phyloP scores from a whole-genome alignment of 2,113 vertebrate genomes.

The Nesogale talazaci region DNA sequence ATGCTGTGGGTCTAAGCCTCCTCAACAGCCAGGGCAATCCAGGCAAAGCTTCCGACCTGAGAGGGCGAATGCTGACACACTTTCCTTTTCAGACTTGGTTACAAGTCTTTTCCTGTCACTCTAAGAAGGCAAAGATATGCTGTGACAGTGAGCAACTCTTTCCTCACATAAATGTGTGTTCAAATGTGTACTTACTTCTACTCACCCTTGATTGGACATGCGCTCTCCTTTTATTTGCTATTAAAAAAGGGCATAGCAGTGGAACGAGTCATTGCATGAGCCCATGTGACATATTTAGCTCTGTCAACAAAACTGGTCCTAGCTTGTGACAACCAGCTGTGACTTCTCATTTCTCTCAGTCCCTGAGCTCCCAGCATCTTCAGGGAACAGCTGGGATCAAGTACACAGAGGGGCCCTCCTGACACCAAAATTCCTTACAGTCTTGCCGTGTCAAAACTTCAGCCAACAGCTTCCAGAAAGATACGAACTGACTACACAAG shows the following conservation, averaged over 20 bases:
- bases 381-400: background rate
- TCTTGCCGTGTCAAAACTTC: background rate
- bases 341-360: background rate
- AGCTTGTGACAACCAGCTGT: background rate
- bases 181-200: background rate
- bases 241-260: background rate
- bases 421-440: constrained; percentile 17
- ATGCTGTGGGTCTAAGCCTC: background rate
- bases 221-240: background rate
- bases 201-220: background rate
- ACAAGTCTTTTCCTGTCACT: constrained; percentile 4
- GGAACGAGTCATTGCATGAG: background rate
- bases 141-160: background rate
- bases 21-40: background rate
- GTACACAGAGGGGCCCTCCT: background rate
- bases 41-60: too few species aligned
- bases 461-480: constrained; percentile 33
- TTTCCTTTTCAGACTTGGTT: constrained; percentile 13
- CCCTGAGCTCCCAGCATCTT: background rate
- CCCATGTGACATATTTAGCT: background rate
- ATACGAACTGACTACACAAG: background rate
- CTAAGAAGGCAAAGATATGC: constrained; percentile 15
- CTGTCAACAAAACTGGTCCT: constrained; percentile 2
- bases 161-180: background rate
- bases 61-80: too few species aligned